Base-by-base conservation (phyloP, 30 jellyfish, hydroid and myxozoan species). In the Clytia hemisphaerica region DNA sequence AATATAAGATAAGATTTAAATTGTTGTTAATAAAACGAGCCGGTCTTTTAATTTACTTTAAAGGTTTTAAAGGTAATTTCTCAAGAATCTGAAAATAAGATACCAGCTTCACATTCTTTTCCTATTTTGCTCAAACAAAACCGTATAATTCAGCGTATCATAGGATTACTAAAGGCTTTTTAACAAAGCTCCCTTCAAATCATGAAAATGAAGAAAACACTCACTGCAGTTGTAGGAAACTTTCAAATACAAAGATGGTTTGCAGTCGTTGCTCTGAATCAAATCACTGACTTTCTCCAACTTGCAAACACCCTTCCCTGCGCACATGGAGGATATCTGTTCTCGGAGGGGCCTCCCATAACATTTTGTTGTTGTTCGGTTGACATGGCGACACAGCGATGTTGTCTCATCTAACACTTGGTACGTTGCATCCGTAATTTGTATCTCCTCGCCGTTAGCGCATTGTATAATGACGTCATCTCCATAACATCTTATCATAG, bases 401-500 rank as follows among this genome's bases (percentile, higher is more conserved):
- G 53, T 4, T 22, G 25, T 57, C 5, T 14, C 0, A 57, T 12
- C 44, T 38, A 57, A 45, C 6, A 2, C 45, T 33, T 57, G 25
- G 35, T 57, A 57, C 19, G 30, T 22, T 5, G 70, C 70, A 22
- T 45, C 70, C 1, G 25, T n/a, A 21, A 57, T 57, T 26, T 21
- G 44, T 21, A 57, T 16, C 44, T 57, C 35, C 19, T 22, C 44
- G 16, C 14, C 70, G 4, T 14, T 25, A 4, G 37, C 38, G 42
- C 70, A 57, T 57, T 26, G 25, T 57, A 57, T 7, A 5, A 45
- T 57, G 7, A 5, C 5, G 30, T 22, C 35, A 33, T 57, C 70
- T 14, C 70, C 70, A 57, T 0, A 57, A n/a, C 70, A 57, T 57
- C 25, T 57, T 22, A 45, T 57, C 35, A n/a, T n/a, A n/a, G n/a